These are phyloP conservation scores for Ceratitis capitata DNA, from an alignment of 1,140 invertebrate species.

Conservation along the genomic window DNA sequence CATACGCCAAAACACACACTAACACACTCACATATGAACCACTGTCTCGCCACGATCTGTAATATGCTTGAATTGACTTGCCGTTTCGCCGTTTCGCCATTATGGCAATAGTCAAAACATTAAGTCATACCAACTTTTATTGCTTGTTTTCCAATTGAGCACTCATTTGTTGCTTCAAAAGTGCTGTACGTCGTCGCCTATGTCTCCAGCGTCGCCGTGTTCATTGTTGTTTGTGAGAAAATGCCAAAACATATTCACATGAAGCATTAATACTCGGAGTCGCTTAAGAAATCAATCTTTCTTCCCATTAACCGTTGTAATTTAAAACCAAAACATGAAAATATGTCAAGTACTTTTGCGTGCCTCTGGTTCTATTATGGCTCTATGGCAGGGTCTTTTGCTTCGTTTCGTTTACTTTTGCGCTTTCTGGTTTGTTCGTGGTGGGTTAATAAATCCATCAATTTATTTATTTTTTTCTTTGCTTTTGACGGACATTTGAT, in stretches of 20 bases:
- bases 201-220: not conserved
- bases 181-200: not conserved
- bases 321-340: conserved; percentile 32
- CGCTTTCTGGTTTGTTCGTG: not conserved
- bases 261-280: not conserved
- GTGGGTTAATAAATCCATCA: conserved; percentile 19
- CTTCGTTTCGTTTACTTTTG: not conserved
- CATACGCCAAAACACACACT: too few species aligned
- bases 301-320: conserved; percentile 15
- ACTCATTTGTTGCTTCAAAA: not conserved
- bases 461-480: too few species aligned
- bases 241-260: not conserved
- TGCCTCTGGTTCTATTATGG: not conserved
- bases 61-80: not conserved
- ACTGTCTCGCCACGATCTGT: not conserved
- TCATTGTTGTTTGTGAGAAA: conserved; percentile 14
- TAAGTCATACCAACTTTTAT: not conserved
- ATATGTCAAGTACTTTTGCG: conserved; percentile 21
- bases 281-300: not conserved
- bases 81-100: not conserved
- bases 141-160: not conserved
- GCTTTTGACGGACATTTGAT: not conserved
- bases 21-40: not conserved
- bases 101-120: conserved; percentile 6
- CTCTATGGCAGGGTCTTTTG: not conserved